A percentile compares a stretch with the other conserved stretches of the same genome.
Evolutionary conservation across 1,140 invertebrate species (phyloP).

Genomic region (Drosophila truncata): DNA sequence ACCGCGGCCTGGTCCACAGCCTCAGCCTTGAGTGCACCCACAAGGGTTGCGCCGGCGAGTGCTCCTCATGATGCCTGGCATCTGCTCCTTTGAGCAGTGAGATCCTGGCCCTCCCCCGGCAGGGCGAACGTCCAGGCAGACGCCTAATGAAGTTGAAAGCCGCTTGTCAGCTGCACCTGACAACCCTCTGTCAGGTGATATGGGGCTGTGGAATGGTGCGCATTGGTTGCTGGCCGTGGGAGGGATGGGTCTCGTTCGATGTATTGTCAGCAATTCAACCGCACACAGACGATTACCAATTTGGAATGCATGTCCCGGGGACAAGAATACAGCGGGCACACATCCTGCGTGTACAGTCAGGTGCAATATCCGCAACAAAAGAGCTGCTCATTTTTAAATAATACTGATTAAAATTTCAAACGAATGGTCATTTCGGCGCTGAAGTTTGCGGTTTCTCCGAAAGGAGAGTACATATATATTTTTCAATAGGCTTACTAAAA

Average conservation of each 20-base stretch:
- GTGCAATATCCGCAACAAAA: conserved; percentile 52
- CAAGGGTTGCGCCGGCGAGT: conserved; percentile 24
- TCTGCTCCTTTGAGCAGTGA: conserved; percentile 8
- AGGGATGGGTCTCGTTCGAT: conserved; percentile 3
- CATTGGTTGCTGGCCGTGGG: not conserved
- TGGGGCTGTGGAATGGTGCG: not conserved
- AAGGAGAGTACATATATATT: not conserved
- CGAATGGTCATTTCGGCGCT: conserved; percentile 28
- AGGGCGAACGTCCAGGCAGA: conserved; percentile 11
- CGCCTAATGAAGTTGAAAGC: conserved; percentile 53
- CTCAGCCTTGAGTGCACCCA: conserved; percentile 45
- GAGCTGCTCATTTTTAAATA: conserved; percentile 37
- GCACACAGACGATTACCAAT: conserved; percentile 55
- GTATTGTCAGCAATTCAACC: conserved; percentile 54
- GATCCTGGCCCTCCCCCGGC: not conserved
- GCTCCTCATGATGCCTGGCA: not conserved
- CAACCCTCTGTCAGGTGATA: conserved; percentile 10
- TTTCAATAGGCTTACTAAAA: not conserved
- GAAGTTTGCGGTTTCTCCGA: conserved; percentile 21
- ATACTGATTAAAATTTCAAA: conserved; percentile 32
- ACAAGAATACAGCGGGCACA: conserved; percentile 14
- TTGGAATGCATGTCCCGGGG: conserved; percentile 34
- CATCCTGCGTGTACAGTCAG: conserved; percentile 45
- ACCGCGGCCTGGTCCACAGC: conserved; percentile 18
- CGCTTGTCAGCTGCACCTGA: conserved; percentile 23